Base-by-base conservation (phyloP, 2,797 vertebrate genomes). In the Pipistrellus kuhlii region DNA sequence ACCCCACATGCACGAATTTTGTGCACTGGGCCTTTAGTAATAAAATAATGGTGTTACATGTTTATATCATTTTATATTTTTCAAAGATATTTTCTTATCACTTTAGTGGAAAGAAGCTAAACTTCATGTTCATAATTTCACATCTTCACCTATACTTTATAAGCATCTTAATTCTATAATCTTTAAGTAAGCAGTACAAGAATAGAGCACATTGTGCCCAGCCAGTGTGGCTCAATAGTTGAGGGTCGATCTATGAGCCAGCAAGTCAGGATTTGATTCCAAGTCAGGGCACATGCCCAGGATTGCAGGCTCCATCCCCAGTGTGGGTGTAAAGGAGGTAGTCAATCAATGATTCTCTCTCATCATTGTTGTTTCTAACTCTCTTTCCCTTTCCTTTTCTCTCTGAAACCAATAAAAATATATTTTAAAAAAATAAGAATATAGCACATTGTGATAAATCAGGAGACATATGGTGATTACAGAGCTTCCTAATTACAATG, bases 71-170 rank as follows among this genome's bases (percentile, higher is more conserved):
- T 51, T 86, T 73, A 44, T n/a, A 35, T 21, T 81, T 81, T 64
- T 94, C 51, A 55, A 77, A 91, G 13, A 55, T 82, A 46, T 48
- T 75, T 71, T 91, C 46, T 78, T 78, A 51, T 68, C 21, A 44
- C 14, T 30, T 6, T 8, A 59, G 2, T 32, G 15, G 30, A 80
- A 90, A 66, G 35, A 71, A 85, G 15, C 30, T 85, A 18, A 57
- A 59, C 8, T 75, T 53, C n/a, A 0, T 41, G 71, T 11, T 78
- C 64, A 55, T 27, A 86, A 32, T 57, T 80, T 72, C 77, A 21
- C 8, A 35, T 27, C 25, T 55, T 55, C 8, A 8, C 20, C 8
- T 48, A 25, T 30, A 81, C 32, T 77, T 91, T 66, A 10, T 23
- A 66, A 87, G 38, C 23, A 81, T 55, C 48, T 91, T 32, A 62